A percentile compares a stretch with the other conserved stretches of the same genome.
phyloP scores from a whole-genome alignment of 1,140 invertebrate genomes.

The Drosophila punjabiensis region DNA sequence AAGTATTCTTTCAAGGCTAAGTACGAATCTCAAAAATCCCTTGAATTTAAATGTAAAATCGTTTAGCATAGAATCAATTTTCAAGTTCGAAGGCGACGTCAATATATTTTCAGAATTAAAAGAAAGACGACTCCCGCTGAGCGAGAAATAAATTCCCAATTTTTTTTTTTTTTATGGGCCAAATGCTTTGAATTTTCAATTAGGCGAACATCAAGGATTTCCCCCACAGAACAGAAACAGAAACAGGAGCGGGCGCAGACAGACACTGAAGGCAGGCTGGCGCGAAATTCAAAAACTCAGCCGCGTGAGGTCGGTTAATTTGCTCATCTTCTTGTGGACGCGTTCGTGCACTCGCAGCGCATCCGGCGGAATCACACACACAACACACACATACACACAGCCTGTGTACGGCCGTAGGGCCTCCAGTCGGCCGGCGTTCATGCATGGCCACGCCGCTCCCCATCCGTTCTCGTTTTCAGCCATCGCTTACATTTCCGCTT shows the following conservation, averaged over 20 bases:
- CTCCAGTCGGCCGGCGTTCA: slow-evolving; percentile 65
- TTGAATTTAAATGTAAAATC: not conserved
- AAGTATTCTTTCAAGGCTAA: not conserved
- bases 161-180: slow-evolving; percentile 7
- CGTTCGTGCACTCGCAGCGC: slow-evolving; percentile 62
- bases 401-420: slow-evolving; percentile 26
- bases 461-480: slow-evolving; percentile 51
- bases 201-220: slow-evolving; percentile 36
- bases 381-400: slow-evolving; percentile 6
- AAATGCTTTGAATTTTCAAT: slow-evolving; percentile 51
- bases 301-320: slow-evolving; percentile 67
- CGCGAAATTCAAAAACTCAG: slow-evolving; percentile 63
- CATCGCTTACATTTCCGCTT: slow-evolving; percentile 74
- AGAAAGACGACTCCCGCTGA: slow-evolving; percentile 5
- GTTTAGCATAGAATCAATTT: not conserved
- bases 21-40: too few species aligned
- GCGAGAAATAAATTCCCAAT: slow-evolving; percentile 15
- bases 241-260: not conserved
- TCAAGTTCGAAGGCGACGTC: not conserved
- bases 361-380: slow-evolving; percentile 60
- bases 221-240: slow-evolving; percentile 5
- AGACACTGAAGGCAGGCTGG: slow-evolving; percentile 8
- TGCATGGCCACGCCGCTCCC: slow-evolving; percentile 67
- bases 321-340: slow-evolving; percentile 62
- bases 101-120: slow-evolving; percentile 11